These are phyloP conservation scores for Nemapogon koenigi DNA, from an alignment of 2,888 invertebrate species.

Conservation along the genomic window DNA sequence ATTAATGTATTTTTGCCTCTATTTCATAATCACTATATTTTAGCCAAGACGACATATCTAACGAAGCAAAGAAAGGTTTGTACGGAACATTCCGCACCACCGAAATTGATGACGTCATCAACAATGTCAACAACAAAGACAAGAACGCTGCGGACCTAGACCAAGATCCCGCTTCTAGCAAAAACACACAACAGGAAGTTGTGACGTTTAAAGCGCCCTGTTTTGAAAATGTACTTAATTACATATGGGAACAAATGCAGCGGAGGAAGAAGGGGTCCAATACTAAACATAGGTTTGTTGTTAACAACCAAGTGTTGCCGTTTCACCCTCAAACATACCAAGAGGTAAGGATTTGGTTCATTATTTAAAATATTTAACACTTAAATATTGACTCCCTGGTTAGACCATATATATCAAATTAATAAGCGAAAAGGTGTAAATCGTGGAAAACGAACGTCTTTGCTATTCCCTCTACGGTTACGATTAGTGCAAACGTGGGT, in stretches of 20 bases:
- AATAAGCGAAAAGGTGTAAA: too few relatives aligned
- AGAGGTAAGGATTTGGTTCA: too few relatives aligned
- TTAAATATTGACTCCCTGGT: too few relatives aligned
- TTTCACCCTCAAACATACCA: conserved; percentile 75
- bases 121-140: conserved; percentile 48
- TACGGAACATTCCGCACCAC: conserved; percentile 70
- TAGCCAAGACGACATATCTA: conserved; percentile 78
- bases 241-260: conserved; percentile 72
- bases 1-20: too few relatives aligned
- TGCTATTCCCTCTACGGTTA: too few relatives aligned
- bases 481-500: too few relatives aligned
- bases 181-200: conserved; percentile 25
- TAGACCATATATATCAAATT: too few relatives aligned
- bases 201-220: conserved; percentile 65
- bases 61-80: conserved; percentile 75
- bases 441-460: too few relatives aligned
- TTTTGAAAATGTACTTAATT: conserved; percentile 75
- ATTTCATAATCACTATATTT: too few relatives aligned
- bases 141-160: conserved; percentile 32
- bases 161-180: conserved; percentile 45
- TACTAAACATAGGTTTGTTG: conserved; percentile 62
- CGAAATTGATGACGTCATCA: conserved; percentile 56
- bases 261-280: conserved; percentile 65
- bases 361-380: too few relatives aligned
- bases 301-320: conserved; percentile 73